These are phyloP conservation scores for Exaiptasia diaphana DNA, from an alignment of 64 coral and sea anemone genomes.

Conservation along the genomic window DNA sequence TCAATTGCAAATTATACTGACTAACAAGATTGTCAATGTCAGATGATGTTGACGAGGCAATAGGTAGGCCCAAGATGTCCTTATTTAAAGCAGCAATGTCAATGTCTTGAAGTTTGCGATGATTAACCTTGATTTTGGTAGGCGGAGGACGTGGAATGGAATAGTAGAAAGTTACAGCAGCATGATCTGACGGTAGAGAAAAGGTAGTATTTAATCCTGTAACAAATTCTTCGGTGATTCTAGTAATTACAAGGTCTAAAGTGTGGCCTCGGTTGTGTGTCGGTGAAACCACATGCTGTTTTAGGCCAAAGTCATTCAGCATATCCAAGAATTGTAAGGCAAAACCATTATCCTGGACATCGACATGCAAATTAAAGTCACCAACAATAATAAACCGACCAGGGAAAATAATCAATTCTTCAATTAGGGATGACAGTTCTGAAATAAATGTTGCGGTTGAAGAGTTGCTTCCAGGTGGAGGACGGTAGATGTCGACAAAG, in stretches of 20 bases:
- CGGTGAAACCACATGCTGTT: not conserved
- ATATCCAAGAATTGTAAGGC: conserved; percentile 1
- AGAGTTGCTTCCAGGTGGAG: not conserved
- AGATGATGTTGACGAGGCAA: conserved; percentile 1
- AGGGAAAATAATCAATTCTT: not conserved
- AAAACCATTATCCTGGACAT: not conserved
- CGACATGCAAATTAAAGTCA: conserved; percentile 26
- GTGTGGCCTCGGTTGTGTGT: conserved; percentile 26
- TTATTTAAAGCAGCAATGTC: conserved; percentile 26
- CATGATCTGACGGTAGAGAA: conserved; percentile 28
- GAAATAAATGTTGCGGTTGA: not conserved
- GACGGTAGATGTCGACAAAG: not conserved
- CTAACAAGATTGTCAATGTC: not conserved
- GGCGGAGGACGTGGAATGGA: conserved; percentile 12
- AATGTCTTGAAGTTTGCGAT: conserved; percentile 28
- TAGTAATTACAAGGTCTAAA: conserved; percentile 29
- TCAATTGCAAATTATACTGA: not conserved
- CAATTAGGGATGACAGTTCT: conserved; percentile 3
- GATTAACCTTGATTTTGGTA: conserved; percentile 23
- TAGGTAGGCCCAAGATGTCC: too few relatives aligned
- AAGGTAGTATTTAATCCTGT: conserved; percentile 1
- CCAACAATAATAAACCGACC: not conserved
- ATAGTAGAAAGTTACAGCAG: not conserved
- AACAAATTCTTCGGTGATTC: not conserved
- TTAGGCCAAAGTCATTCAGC: not conserved